These are phyloP conservation scores for Liopterus haemorrhoidalis DNA, from an alignment of 2,888 invertebrate species.

Conservation along the genomic window DNA sequence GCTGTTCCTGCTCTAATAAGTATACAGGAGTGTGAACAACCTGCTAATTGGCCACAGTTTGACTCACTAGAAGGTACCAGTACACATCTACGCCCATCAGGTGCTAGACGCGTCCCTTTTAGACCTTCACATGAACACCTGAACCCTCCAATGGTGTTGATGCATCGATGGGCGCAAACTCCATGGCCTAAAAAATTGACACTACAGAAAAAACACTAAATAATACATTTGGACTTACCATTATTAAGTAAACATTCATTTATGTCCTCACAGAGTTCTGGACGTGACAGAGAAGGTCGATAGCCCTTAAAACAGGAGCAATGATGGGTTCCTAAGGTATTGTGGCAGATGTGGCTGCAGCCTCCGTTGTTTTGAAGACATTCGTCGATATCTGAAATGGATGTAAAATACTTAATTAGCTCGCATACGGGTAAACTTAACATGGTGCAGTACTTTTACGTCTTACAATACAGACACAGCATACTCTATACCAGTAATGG, in stretches of 20 bases:
- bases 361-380: constrained; percentile 50
- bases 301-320: constrained; percentile 53
- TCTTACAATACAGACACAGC: too few relatives aligned
- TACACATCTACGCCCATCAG: constrained; percentile 54
- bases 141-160: constrained; percentile 54
- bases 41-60: too few relatives aligned
- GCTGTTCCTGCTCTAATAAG: constrained; percentile 48
- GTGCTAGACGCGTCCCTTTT: constrained; percentile 52
- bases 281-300: constrained; percentile 41
- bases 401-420: too few relatives aligned
- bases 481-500: too few relatives aligned
- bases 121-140: constrained; percentile 53
- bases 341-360: constrained; percentile 53
- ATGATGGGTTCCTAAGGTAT: constrained; percentile 52
- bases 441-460: too few relatives aligned
- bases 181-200: too few relatives aligned
- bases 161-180: constrained; percentile 59
- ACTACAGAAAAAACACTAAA: too few relatives aligned
- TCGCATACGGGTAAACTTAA: too few relatives aligned
- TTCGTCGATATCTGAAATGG: constrained; percentile 57
- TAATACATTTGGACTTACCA: too few relatives aligned
- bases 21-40: constrained; percentile 56
- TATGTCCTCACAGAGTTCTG: constrained; percentile 46
- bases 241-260: constrained; percentile 59
- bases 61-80: constrained; percentile 47